Evolutionary conservation across 2,888 invertebrate genomes (phyloP).

Genomic region (Cephus sareptanus): DNA sequence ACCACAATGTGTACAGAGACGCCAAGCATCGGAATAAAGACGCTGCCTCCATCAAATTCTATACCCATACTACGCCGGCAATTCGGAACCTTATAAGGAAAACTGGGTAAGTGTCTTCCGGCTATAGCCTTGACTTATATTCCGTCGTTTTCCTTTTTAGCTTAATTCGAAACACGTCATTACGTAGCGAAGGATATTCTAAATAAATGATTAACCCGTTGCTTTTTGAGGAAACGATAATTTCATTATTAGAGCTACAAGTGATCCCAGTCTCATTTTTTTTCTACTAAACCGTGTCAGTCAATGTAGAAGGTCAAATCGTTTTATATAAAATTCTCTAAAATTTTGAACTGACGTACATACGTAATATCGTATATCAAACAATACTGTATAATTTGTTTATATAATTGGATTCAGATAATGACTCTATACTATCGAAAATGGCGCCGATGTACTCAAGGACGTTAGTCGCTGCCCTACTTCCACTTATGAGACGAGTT

Average conservation of each 20-base stretch:
- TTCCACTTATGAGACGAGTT: neutral
- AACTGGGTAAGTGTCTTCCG: slow-evolving; percentile 57
- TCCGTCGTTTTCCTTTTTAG: slow-evolving; percentile 12
- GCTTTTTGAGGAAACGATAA: neutral
- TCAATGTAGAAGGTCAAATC: neutral
- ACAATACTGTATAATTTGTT: neutral
- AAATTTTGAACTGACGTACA: neutral
- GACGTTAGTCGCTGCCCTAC: neutral
- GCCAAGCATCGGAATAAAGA: neutral
- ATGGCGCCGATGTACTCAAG: neutral
- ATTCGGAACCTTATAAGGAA: slow-evolving; percentile 56
- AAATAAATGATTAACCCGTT: neutral
- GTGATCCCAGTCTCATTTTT: neutral
- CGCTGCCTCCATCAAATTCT: neutral
- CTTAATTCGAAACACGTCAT: neutral
- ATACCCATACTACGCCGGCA: neutral
- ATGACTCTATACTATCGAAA: neutral
- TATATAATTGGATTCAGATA: neutral
- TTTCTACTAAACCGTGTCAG: neutral
- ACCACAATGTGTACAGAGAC: neutral
- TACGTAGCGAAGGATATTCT: slow-evolving; percentile 1
- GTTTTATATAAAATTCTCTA: neutral
- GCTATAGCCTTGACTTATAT: slow-evolving; percentile 55
- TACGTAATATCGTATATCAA: neutral
- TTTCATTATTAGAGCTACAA: neutral